These are phyloP conservation scores for Anastatus disparis DNA, from an alignment of 1,140 invertebrate species.

Conservation along the genomic window DNA sequence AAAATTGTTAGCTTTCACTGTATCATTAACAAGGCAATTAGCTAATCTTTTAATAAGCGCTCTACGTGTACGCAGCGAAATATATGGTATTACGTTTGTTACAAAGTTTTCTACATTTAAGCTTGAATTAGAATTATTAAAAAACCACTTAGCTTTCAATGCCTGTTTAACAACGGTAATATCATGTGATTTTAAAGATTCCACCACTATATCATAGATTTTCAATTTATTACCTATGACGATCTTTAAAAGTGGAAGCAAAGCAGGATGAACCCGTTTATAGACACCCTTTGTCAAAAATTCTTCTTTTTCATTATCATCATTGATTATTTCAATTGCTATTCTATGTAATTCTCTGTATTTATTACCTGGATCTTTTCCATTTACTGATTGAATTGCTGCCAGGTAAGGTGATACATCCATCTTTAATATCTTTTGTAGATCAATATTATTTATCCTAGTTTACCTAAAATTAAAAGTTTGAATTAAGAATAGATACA, in stretches of 20 bases:
- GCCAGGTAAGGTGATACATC: conserved; percentile 2
- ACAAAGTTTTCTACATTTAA: conserved; percentile 49
- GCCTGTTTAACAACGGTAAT: conserved; percentile 45
- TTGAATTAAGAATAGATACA: too few relatives aligned
- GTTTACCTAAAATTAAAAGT: too few relatives aligned
- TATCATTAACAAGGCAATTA: neutral
- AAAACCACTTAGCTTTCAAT: conserved; percentile 48
- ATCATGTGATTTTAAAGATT: conserved; percentile 50
- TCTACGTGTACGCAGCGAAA: conserved; percentile 45
- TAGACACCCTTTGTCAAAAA: neutral
- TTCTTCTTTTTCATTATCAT: neutral
- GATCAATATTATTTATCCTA: too few relatives aligned
- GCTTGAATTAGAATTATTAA: conserved; percentile 40
- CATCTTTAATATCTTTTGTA: too few relatives aligned
- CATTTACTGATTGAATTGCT: conserved; percentile 52
- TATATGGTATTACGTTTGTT: conserved; percentile 42
- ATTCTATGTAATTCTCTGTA: conserved; percentile 44
- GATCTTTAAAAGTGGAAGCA: conserved; percentile 44
- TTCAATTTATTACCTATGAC: conserved; percentile 44
- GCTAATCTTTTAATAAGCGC: conserved; percentile 48
- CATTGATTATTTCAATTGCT: conserved; percentile 21
- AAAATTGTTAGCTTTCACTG: conserved; percentile 46
- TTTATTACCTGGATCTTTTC: conserved; percentile 47
- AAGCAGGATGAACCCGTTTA: conserved; percentile 36
- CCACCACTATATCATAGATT: conserved; percentile 37